A percentile compares a stretch with the other conserved stretches of the same genome.
Evolutionary conservation across 2,888 invertebrate species (phyloP).

Genomic region (Girardia tigrina): DNA sequence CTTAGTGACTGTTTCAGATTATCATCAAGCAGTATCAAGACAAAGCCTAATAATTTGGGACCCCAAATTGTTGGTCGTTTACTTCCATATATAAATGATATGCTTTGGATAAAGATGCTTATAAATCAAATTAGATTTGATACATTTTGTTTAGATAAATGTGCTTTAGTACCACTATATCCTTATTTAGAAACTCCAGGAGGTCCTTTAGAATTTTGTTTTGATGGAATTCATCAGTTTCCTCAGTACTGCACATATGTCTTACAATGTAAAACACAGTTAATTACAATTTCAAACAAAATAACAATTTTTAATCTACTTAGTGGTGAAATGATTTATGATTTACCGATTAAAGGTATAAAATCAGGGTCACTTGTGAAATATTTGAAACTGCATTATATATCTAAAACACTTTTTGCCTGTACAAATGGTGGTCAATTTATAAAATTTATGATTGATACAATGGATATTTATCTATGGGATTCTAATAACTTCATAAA

Average conservation of each 20-base stretch:
- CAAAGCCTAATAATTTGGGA: slow-evolving; percentile 84
- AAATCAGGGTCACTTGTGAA: slow-evolving; percentile 76
- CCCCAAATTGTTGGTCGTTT: slow-evolving; percentile 80
- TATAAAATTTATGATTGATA: not conserved
- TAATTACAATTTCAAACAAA: slow-evolving; percentile 85
- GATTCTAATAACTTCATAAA: not conserved
- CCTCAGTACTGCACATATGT: slow-evolving; percentile 54
- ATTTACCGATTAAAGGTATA: slow-evolving; percentile 54
- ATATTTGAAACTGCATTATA: slow-evolving; percentile 55
- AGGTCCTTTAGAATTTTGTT: slow-evolving; percentile 86
- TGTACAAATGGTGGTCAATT: not conserved
- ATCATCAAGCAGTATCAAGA: slow-evolving; percentile 78
- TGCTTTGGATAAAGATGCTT: slow-evolving; percentile 67
- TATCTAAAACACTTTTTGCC: not conserved
- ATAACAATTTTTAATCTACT: slow-evolving; percentile 92
- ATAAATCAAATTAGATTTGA: slow-evolving; percentile 68
- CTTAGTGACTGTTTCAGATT: slow-evolving; percentile 57
- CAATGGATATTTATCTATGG: not conserved
- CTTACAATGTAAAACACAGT: slow-evolving; percentile 63
- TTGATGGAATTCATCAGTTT: slow-evolving; percentile 84
- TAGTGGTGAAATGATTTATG: slow-evolving; percentile 81
- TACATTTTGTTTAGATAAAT: slow-evolving; percentile 69
- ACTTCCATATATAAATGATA: slow-evolving; percentile 76
- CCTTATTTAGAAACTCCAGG: slow-evolving; percentile 97
- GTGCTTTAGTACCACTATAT: slow-evolving; percentile 76